Evolutionary conservation across 2,113 vertebrate genomes (phyloP), one percentile per base, ranked within the genome.

Genomic region (Micronycteris hirsuta): DNA sequence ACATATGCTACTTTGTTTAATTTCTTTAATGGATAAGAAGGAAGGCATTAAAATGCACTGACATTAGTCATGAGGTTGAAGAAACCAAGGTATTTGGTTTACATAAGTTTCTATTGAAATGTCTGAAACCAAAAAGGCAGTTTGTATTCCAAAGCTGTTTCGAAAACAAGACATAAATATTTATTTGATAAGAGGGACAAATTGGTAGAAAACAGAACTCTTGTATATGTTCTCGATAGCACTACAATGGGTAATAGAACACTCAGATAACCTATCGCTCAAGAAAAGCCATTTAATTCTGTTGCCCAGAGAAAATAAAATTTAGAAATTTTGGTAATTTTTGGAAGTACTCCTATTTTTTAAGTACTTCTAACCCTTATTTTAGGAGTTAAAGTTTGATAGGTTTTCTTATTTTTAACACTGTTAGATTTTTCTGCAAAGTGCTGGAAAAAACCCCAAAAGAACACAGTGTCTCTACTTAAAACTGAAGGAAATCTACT

Each of bases 321-420:
- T 92, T 97, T 82, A 94, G 41, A 89, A 97, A 93, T 94, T 56
- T 43, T 97, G 58, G 16, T 56, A 96, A 56, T 85, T 73, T 92
- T 97, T 81, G 5, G 96, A 88, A 92, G 58, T 76, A 17, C 45
- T 96, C 95, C 15, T 92, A 3, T 97, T 96, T 94, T 95, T 96
- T 95, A 96, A 97, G 31, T 86, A 52, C 78, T 93, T 97, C 89
- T 97, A 97, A 97, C 58, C 49, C 6, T 47, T 97, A 74, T 43
- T 74, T 96, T 45, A 96, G 95, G 86, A 97, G 71, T 67, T 96
- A 17, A 38, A 56, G 94, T 98, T 95, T 65, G 54, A 96, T 97
- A 95, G 43, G 63, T 81, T 73, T 95, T 90, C 49, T 95, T 89
- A 84, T 83, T 97, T 97, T 93, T 96, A 95, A 61, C 26, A 74